Conservation (phyloP, 2,113 vertebrate species). For the Caloenas nicobarica region DNA sequence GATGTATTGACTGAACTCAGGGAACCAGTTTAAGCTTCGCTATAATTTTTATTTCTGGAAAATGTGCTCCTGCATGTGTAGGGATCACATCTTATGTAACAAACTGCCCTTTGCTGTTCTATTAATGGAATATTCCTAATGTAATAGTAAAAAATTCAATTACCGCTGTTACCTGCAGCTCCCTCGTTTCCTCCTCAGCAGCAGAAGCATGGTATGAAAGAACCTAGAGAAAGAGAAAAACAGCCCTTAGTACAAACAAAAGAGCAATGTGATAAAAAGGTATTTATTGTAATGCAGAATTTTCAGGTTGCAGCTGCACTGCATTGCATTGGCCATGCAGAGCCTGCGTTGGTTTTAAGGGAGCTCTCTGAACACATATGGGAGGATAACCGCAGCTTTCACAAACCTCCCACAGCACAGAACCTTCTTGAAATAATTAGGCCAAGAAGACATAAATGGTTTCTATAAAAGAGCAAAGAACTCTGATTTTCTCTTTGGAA, state of each 20-base stretch:
- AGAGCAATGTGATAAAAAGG: background rate
- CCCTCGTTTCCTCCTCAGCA: constrained; percentile 89
- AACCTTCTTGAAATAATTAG: constrained; percentile 17
- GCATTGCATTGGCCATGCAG: background rate
- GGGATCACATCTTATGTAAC: background rate
- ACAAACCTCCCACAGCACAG: background rate
- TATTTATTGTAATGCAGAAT: background rate
- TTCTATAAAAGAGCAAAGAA: constrained; percentile 39
- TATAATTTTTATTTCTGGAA: background rate
- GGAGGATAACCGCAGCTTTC: background rate
- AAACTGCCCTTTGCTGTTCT: background rate
- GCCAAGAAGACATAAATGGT: background rate
- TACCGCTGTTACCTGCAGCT: constrained; percentile 95
- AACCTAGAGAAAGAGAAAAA: constrained; percentile 74
- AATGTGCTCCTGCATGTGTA: background rate
- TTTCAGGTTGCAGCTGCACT: background rate
- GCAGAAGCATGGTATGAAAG: constrained; percentile 96
- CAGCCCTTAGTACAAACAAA: background rate
- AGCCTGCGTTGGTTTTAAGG: background rate
- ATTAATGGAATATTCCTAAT: background rate
- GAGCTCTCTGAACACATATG: background rate
- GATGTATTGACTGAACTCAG: background rate
- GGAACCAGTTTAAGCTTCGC: background rate
- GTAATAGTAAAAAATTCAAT: constrained; percentile 66
- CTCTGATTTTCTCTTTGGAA: background rate